phyloP scores from a whole-genome alignment of 2,113 vertebrate genomes.

The Agapornis roseicollis region DNA sequence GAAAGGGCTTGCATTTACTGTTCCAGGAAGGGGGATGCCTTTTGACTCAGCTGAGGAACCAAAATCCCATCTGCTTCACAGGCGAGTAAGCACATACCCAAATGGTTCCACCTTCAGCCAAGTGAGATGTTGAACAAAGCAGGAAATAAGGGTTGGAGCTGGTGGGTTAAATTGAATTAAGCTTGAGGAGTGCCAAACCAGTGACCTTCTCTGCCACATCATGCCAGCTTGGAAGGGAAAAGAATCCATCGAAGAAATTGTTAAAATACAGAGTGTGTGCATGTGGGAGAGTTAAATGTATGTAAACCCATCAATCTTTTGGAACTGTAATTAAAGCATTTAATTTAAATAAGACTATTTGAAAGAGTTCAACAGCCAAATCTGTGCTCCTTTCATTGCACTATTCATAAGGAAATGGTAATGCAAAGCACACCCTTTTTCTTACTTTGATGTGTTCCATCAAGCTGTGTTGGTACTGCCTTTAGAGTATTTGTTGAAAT shows the following conservation, averaged over 20 bases:
- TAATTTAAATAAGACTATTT: neutral
- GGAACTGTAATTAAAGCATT: neutral
- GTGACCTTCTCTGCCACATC: neutral
- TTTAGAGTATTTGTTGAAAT: neutral
- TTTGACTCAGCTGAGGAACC: neutral
- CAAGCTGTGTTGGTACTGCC: neutral
- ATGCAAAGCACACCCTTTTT: neutral
- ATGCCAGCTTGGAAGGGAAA: neutral
- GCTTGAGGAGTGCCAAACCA: neutral
- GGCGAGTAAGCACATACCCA: neutral
- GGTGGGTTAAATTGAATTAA: neutral
- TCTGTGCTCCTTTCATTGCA: neutral
- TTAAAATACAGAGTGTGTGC: neutral
- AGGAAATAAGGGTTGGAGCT: neutral
- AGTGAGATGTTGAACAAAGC: neutral
- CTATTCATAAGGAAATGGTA: neutral
- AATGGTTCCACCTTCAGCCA: neutral
- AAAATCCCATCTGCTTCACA: neutral
- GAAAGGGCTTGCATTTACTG: neutral
- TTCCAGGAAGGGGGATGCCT: neutral
- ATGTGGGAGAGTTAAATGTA: neutral
- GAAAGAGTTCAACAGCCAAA: neutral
- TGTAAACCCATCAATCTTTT: neutral
- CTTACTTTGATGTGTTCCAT: neutral
- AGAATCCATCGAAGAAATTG: neutral